A percentile compares a stretch with the other conserved stretches of the same genome.
These are phyloP conservation scores for Alcis repandata DNA, from an alignment of 2,888 invertebrate species.

Conservation along the genomic window DNA sequence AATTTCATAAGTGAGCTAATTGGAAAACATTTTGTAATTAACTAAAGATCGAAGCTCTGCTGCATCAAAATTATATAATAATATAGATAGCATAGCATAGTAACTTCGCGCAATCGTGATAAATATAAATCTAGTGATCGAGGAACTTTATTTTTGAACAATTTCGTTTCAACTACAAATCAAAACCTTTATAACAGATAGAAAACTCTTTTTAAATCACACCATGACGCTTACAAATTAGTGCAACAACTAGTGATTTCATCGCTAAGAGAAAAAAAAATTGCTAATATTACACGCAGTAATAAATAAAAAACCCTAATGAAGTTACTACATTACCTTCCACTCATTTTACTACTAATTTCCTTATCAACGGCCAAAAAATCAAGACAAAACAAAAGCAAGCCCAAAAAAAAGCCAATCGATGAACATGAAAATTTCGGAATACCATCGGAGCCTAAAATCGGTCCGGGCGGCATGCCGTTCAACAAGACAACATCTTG, in stretches of 20 bases:
- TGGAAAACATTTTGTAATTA: background rate
- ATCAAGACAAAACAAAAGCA: too few relatives aligned
- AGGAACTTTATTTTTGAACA: too few relatives aligned
- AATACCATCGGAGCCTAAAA: constrained; percentile 21
- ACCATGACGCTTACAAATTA: too few relatives aligned
- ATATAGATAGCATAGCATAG: too few relatives aligned
- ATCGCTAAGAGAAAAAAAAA: too few relatives aligned
- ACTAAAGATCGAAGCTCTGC: too few relatives aligned
- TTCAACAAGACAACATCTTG: constrained; percentile 57
- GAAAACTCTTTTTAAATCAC: too few relatives aligned
- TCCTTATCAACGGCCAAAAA: background rate
- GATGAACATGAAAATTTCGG: constrained; percentile 5
- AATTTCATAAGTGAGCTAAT: background rate
- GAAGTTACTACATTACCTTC: background rate
- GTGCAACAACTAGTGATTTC: too few relatives aligned
- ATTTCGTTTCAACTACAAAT: background rate
- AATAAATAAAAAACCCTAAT: background rate
- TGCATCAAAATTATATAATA: too few relatives aligned
- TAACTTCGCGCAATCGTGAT: too few relatives aligned
- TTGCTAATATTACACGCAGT: too few relatives aligned
- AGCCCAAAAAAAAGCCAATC: background rate
- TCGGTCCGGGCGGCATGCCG: constrained; percentile 51
- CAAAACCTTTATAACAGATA: background rate
- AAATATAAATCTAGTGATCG: too few relatives aligned
- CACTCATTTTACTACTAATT: background rate